Evolutionary conservation across 2,113 vertebrate genomes (phyloP), one percentile per base, ranked within the genome.

Genomic region (Pycnonotus jocosus): DNA sequence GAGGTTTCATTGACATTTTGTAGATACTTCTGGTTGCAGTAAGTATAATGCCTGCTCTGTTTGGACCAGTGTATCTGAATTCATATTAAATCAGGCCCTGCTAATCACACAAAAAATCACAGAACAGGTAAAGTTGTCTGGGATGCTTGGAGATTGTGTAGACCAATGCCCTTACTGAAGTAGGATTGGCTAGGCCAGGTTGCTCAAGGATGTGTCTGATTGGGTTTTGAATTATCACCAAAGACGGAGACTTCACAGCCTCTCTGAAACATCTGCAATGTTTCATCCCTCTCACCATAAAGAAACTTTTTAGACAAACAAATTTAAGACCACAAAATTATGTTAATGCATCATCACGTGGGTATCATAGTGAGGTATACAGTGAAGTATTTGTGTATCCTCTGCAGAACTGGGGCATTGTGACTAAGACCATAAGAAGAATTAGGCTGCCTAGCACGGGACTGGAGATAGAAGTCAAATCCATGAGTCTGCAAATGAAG

Each of bases 91-190:
- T 25, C 7, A 88, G 21, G 2, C 4, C 10, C 22, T 37, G 22
- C 12, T 85, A 72, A 68, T 81, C 16, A 42, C 22, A 40, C n/a
- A 42, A 4, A 68, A n/a, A 92, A 50, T 54, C 38, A 38, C 35
- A 76, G 12, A 74, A 51, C 10, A 38, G 3, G 3, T 56, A 28
- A 74, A 2, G 6, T 12, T 76, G 17, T 21, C 50, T 72, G 16
- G 27, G 20, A 21, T 1, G 0, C 76, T 53, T 0, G 0, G 33
- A 66, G 30, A 22, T 73, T 72, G 33, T 4, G 1, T 25, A 56
- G 6, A 42, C 6, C 16, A 44, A 56, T 15, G 66, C 1, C 16
- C 3, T 53, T 84, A 17, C 24, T 72, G 22, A 69, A 88, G 15
- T 10, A 57, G 6, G 5, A 16, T 31, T 23, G 69, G 4, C 66